Base-by-base conservation (phyloP, 2,113 vertebrate species). In the Todiramphus chloris region DNA sequence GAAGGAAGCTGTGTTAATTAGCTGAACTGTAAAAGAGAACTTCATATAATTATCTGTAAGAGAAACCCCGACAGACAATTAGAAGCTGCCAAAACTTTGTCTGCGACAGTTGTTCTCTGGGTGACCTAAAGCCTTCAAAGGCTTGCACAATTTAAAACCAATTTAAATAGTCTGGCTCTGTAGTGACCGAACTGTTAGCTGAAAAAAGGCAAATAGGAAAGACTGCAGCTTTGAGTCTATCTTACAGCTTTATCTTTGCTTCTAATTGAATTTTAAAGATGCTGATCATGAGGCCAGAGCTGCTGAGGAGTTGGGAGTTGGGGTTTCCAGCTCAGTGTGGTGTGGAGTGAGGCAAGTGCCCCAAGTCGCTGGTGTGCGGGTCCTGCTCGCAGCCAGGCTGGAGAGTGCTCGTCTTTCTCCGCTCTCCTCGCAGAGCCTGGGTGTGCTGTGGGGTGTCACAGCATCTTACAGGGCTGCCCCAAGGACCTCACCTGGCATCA, bases 351-450 rank as follows among this genome's bases (percentile, higher is more conserved):
- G 44, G 63, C 31, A 28, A 39, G 13, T 53, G 35, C 33, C 21
- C 16, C 0, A 23, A 39, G 39, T 0, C 44, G 51, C 14, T 35
- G 64, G 68, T 55, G 41, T 43, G 14, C 0, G 1, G 13, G 64
- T 20, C 59, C 35, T 21, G 58, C 63, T 68, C 27, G 0, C 30
- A 21, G 33, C 27, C 50, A 21, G 13, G 18, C 7, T 30, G 51
- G 17, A 39, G 5, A 35, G 58, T 24, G 15, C 25, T 37, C 25
- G 31, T 55, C 8, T 56, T 28, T 41, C 25, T 25, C 12, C 48
- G 13, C 23, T 9, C 10, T 11, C 10, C 1, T 24, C 16, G 6
- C 31, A 43, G 17, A 43, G 39, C 9, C 24, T 48, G 6, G 37
- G 0, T 72, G 24, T 35, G 18, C 58, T 87, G 60, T 13, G 41